phyloP scores from a whole-genome alignment of 2,797 vertebrate genomes.

The Anguilla pacifica region DNA sequence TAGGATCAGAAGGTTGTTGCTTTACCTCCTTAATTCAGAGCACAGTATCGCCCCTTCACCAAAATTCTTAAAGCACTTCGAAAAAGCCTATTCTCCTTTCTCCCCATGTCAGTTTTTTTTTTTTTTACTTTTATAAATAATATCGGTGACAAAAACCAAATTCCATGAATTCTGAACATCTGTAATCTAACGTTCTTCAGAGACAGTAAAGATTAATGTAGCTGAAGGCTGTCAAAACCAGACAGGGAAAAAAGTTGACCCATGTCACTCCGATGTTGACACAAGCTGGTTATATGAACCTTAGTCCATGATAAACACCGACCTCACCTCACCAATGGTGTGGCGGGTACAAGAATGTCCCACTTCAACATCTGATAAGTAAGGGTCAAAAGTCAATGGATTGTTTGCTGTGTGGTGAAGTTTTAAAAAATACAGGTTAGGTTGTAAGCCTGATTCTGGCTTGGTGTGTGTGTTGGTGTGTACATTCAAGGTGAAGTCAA shows the following conservation, averaged over 20 bases:
- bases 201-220: slow-evolving; percentile 3
- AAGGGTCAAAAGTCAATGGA: slow-evolving; percentile 64
- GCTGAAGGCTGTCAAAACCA: neutral
- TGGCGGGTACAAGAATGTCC: slow-evolving; percentile 63
- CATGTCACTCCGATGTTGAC: slow-evolving; percentile 67
- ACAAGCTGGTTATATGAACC: slow-evolving; percentile 67
- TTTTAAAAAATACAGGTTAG: neutral
- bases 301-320: slow-evolving; percentile 67
- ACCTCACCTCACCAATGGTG: slow-evolving; percentile 29
- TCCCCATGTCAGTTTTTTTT: neutral
- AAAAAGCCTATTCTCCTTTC: neutral
- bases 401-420: slow-evolving; percentile 28
- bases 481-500: neutral
- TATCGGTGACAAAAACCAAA: neutral
- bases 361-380: slow-evolving; percentile 68
- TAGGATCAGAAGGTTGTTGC: neutral
- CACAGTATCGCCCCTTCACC: neutral
- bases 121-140: neutral
- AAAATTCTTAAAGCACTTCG: neutral
- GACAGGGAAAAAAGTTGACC: slow-evolving; percentile 49
- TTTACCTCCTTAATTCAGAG: neutral
- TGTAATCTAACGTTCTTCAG: neutral
- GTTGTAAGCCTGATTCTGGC: neutral
- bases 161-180: neutral
- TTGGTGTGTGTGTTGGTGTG: neutral